Evolutionary conservation across 2,888 invertebrate species (phyloP), one percentile per base, ranked within the genome.

Genomic region (Cloeon dipterum): DNA sequence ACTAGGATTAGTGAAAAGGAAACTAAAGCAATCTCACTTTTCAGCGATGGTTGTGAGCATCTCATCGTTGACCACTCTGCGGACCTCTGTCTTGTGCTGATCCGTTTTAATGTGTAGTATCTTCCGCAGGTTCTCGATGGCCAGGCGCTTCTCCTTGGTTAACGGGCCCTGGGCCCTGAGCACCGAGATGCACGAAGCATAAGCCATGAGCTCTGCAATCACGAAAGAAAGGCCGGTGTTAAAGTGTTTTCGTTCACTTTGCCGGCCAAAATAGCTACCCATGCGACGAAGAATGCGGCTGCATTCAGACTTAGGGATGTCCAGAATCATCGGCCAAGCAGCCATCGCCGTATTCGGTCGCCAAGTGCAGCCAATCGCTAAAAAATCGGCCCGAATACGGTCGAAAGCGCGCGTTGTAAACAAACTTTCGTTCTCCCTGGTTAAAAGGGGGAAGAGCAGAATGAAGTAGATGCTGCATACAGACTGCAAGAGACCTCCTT

Each of bases 1-100:
- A 36, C 40, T 11, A 36, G 3, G 29, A n/a, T 11, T 10, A n/a
- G n/a, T n/a, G n/a, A n/a, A n/a, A n/a, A n/a, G n/a, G n/a, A n/a
- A n/a, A n/a, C n/a, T n/a, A n/a, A n/a, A 16, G 16, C 39, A 20
- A 26, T 63, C 72, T 70, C 66, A 89, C 89, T 76, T 75, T 54
- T 86, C 77, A 47, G 89, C 86, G 55, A 91, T 81, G 39, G 83
- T 79, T 46, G 76, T 71, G 46, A 89, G 63, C 55, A 77, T 70
- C 56, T 91, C 88, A 61, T 89, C 89, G 60, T 86, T 89, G 39
- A 83, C 77, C 49, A 83, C 89, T 57, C 89, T 69, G 47, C 89
- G 68, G 47, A 88, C 72, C 63, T 91, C 91, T 38, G 88, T 88
- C 50, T 81, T 74, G 59, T 91, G 89, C 47, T 91, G 68, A 57